These are phyloP conservation scores for Sphenopsis melanotis DNA, from an alignment of 2,797 vertebrate genomes.

Conservation along the genomic window DNA sequence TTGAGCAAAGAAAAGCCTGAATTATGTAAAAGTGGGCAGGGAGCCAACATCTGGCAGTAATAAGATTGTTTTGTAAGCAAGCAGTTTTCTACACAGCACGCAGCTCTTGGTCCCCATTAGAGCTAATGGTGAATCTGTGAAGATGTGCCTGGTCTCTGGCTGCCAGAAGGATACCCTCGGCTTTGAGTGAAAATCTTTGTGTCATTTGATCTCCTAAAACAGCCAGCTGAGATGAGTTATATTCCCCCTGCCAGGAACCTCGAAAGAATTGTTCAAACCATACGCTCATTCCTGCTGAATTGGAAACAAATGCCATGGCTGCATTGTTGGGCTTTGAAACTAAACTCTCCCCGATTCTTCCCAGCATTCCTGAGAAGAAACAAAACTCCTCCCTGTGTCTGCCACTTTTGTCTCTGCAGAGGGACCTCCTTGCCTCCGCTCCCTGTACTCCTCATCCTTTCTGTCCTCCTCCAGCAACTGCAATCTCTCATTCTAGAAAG, in stretches of 20 bases:
- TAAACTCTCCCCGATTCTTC: constrained; percentile 62
- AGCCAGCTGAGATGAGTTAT: constrained; percentile 72
- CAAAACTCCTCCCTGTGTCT: constrained; percentile 65
- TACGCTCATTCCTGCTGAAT: constrained; percentile 62
- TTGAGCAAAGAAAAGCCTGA: constrained; percentile 68
- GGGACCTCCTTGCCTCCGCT: background rate
- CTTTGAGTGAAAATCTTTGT: constrained; percentile 47
- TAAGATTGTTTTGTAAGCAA: constrained; percentile 75
- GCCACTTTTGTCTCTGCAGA: constrained; percentile 47
- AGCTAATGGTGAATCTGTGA: constrained; percentile 40
- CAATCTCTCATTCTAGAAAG: constrained; percentile 52
- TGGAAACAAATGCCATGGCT: constrained; percentile 66
- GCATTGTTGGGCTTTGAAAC: constrained; percentile 65
- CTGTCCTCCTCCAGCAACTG: background rate
- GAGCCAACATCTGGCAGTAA: constrained; percentile 78
- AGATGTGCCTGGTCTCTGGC: constrained; percentile 62
- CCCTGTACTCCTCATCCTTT: constrained; percentile 3
- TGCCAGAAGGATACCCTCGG: constrained; percentile 59
- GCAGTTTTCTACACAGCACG: constrained; percentile 60
- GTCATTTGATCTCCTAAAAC: constrained; percentile 64
- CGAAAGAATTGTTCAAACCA: constrained; percentile 65
- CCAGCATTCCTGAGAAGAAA: constrained; percentile 57
- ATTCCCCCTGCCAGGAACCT: constrained; percentile 59
- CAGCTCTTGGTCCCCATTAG: constrained; percentile 35
- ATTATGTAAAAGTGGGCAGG: constrained; percentile 71